These are phyloP conservation scores for Fistularia commersonii DNA, from an alignment of 2,797 vertebrate species.

Conservation along the genomic window DNA sequence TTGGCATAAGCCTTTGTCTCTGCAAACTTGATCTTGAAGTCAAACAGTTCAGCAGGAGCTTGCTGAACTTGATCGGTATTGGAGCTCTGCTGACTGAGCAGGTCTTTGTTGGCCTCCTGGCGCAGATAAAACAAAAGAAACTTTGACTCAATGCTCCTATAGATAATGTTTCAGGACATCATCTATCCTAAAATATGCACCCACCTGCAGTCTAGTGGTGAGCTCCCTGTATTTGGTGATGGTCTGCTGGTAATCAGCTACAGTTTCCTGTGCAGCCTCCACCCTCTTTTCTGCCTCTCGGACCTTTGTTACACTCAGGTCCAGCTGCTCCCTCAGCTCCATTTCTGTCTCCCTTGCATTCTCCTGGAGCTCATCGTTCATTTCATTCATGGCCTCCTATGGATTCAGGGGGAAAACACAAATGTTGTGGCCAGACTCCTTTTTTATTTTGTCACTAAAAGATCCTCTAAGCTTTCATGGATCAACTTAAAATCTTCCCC, in stretches of 20 bases:
- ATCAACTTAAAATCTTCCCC: background rate
- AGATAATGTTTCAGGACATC: too few species aligned
- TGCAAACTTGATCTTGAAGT: slow-evolving; percentile 99
- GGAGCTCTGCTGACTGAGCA: slow-evolving; percentile 89
- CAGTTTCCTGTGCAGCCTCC: slow-evolving; percentile 93
- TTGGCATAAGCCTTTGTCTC: slow-evolving; percentile 98
- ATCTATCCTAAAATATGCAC: background rate
- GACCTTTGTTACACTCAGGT: slow-evolving; percentile 81
- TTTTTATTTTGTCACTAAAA: too few species aligned
- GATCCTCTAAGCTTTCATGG: too few species aligned
- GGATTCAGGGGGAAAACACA: slow-evolving; percentile 28
- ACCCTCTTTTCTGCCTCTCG: slow-evolving; percentile 89
- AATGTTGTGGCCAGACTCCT: background rate
- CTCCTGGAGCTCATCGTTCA: slow-evolving; percentile 98
- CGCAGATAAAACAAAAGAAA: background rate
- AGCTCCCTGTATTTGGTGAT: slow-evolving; percentile 95
- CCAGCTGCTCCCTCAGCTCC: slow-evolving; percentile 94
- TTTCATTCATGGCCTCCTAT: slow-evolving; percentile 98
- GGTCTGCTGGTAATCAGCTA: slow-evolving; percentile 95
- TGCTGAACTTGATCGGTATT: slow-evolving; percentile 88
- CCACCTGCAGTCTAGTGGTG: slow-evolving; percentile 88
- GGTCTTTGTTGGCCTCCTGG: slow-evolving; percentile 91
- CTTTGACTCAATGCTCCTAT: background rate
- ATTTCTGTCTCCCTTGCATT: slow-evolving; percentile 94
- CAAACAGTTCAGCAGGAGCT: slow-evolving; percentile 89